Evolutionary conservation across 2,113 vertebrate species (phyloP).

Genomic region (Paramormyrops kingsleyae): DNA sequence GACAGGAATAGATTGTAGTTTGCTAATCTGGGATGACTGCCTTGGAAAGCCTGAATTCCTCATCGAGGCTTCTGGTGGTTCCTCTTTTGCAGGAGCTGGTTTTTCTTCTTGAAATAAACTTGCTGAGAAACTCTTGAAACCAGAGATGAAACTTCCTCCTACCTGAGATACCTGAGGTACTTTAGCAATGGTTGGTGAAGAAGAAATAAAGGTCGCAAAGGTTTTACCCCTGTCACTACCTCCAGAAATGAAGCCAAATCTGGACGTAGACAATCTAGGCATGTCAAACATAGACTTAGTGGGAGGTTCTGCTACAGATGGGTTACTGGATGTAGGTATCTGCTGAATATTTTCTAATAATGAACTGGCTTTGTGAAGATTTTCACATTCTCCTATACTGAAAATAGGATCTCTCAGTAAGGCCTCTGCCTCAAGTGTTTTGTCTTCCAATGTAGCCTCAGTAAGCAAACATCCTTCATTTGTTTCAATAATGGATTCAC

Average conservation of each 20-base stretch:
- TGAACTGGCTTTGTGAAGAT: constrained; percentile 25
- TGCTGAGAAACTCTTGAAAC: constrained; percentile 76
- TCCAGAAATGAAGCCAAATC: constrained; percentile 67
- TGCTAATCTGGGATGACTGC: constrained; percentile 54
- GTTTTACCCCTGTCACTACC: constrained; percentile 60
- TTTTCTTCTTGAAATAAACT: constrained; percentile 75
- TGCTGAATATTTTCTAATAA: background rate
- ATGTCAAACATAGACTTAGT: constrained; percentile 63
- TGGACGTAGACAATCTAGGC: constrained; percentile 56
- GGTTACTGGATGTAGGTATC: background rate
- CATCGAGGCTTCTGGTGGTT: constrained; percentile 51
- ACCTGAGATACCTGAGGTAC: constrained; percentile 38
- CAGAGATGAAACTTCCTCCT: constrained; percentile 65
- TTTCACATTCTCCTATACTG: background rate
- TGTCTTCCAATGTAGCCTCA: background rate
- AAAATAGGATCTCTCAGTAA: background rate
- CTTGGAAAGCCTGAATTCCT: constrained; percentile 70
- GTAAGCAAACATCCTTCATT: background rate
- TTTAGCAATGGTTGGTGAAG: constrained; percentile 37
- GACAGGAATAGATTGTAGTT: constrained; percentile 38
- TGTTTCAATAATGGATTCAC: constrained; percentile 26
- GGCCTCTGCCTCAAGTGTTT: constrained; percentile 11
- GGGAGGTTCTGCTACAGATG: constrained; percentile 28
- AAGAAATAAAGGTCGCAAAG: constrained; percentile 74
- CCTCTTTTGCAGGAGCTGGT: constrained; percentile 40